Percentiles rank a stretch among this genome's conserved stretches.
phyloP scores from a whole-genome alignment of 2,113 vertebrate genomes.

The Pteruthius melanotis region DNA sequence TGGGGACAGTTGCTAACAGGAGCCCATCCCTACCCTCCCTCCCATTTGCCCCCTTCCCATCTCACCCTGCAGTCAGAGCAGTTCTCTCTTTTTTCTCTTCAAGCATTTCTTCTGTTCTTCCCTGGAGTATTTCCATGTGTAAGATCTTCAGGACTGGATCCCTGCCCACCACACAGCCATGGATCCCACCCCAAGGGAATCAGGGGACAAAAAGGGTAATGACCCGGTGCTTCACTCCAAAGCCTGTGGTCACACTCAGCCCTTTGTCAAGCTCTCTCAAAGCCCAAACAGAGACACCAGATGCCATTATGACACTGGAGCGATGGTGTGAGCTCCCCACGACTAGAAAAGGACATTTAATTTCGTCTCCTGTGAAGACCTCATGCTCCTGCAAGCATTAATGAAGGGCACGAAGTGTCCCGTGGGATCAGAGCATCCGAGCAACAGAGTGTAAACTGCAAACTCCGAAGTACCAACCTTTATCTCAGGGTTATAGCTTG shows the following conservation, averaged over 20 bases:
- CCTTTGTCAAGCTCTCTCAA: background rate
- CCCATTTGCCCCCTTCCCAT: background rate
- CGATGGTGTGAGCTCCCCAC: background rate
- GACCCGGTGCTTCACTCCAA: background rate
- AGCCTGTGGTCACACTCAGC: fast-evolving
- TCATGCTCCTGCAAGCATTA: background rate
- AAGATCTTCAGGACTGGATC: background rate
- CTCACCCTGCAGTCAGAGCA: background rate
- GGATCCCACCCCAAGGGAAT: background rate
- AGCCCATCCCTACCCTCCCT: background rate
- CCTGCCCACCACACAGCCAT: background rate
- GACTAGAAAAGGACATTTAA: background rate
- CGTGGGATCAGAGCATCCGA: background rate
- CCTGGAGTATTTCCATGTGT: background rate
- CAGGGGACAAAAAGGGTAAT: background rate
- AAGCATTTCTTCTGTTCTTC: background rate
- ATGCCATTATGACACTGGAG: background rate
- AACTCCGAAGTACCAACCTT: background rate
- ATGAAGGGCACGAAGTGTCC: background rate
- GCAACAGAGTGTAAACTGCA: background rate
- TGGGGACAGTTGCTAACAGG: fast-evolving
- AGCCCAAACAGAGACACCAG: background rate
- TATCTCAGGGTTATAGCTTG: background rate
- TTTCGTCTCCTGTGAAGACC: background rate
- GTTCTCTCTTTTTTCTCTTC: background rate